Evolutionary conservation across 1,140 invertebrate species (phyloP).

Genomic region (Protaetia brevitarsis): DNA sequence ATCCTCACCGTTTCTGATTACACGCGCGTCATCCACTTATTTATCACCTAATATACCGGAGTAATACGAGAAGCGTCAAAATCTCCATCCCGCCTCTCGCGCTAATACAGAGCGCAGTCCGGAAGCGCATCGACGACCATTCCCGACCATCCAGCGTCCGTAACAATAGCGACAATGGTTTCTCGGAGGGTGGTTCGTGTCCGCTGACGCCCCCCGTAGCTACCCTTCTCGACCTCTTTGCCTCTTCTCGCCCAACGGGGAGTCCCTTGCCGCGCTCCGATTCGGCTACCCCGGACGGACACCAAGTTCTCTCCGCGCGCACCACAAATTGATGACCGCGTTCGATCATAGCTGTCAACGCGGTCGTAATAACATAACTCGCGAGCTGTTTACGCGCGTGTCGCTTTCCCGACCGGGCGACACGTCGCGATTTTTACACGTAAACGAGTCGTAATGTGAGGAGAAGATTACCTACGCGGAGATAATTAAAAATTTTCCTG

Average conservation of each 20-base stretch:
- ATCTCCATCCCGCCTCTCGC: neutral
- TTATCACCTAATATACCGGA: too few relatives aligned
- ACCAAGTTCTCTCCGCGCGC: neutral
- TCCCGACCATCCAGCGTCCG: neutral
- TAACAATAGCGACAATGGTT: conserved; percentile 23
- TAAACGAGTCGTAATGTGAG: too few relatives aligned
- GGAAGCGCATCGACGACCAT: too few relatives aligned
- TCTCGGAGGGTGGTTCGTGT: conserved; percentile 22
- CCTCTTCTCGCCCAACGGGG: conserved; percentile 17
- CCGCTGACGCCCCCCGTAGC: conserved; percentile 9
- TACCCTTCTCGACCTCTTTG: conserved; percentile 27
- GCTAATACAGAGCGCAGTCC: too few relatives aligned
- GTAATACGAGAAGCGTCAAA: too few relatives aligned
- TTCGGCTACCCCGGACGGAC: neutral
- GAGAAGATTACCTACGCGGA: too few relatives aligned
- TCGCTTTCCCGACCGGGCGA: neutral
- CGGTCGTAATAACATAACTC: conserved; percentile 24
- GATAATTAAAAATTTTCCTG: too few relatives aligned
- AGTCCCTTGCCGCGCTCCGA: neutral
- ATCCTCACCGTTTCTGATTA: too few relatives aligned
- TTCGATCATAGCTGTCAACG: conserved; percentile 27
- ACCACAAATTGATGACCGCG: conserved; percentile 25
- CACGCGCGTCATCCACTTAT: too few relatives aligned
- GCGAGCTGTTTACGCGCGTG: conserved; percentile 10
- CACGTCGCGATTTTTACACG: conserved; percentile 19